Evolutionary conservation across 2,113 vertebrate genomes (phyloP).

Genomic region (Otocyon megalotis): DNA sequence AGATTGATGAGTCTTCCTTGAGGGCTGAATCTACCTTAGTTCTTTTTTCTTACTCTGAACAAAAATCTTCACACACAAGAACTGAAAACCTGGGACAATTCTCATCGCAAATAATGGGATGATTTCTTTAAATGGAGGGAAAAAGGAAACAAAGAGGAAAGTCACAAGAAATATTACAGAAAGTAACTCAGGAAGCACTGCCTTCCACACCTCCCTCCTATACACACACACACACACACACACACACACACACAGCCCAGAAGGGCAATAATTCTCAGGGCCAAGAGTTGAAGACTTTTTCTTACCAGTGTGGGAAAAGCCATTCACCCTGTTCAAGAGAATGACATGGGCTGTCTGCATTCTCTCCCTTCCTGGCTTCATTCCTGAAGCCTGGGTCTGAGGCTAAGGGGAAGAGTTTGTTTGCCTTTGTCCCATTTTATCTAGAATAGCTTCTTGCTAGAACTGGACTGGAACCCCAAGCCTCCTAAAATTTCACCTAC

Average conservation of each 20-base stretch:
- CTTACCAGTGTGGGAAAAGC: conserved; percentile 29
- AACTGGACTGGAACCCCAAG: neutral
- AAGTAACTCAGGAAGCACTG: conserved; percentile 31
- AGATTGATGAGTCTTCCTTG: conserved; percentile 60
- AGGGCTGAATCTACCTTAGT: neutral
- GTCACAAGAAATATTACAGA: conserved; percentile 21
- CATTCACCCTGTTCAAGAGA: neutral
- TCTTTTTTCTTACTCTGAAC: neutral
- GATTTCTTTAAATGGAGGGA: conserved; percentile 25
- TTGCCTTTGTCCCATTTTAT: neutral
- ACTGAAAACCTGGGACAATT: conserved; percentile 19
- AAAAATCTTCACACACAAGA: conserved; percentile 4
- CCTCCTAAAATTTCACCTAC: neutral
- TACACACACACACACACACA: neutral
- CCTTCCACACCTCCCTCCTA: neutral
- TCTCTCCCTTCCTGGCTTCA: neutral
- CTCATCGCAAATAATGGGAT: conserved; percentile 21
- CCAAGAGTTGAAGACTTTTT: conserved; percentile 7
- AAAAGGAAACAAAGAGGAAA: conserved; percentile 40
- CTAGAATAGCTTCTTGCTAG: conserved; percentile 43
- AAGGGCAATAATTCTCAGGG: conserved; percentile 26
- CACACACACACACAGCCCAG: neutral
- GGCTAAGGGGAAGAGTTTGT: neutral
- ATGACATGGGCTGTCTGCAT: neutral
- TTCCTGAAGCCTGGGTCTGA: neutral